phyloP scores from a whole-genome alignment of 2,113 vertebrate genomes.

The Galeopterus variegatus region DNA sequence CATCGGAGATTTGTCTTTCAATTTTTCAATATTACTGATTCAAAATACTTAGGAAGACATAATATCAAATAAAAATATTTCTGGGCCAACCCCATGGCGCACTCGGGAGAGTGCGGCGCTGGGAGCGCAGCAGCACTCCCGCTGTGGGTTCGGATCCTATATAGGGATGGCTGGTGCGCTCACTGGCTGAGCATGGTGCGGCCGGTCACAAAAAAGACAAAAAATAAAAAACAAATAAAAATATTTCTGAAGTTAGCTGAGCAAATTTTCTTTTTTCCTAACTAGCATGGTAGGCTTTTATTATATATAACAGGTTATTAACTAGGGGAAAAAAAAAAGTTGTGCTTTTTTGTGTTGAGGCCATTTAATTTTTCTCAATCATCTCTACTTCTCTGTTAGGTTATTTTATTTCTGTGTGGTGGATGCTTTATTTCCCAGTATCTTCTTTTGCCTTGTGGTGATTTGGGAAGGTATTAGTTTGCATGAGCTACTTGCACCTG shows the following conservation, averaged over 20 bases:
- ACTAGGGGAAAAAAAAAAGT: neutral
- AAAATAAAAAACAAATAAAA: constrained; percentile 62
- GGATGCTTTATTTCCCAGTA: constrained; percentile 67
- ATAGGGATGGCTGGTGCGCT: no score
- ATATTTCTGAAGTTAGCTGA: constrained; percentile 51
- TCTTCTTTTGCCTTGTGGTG: constrained; percentile 56
- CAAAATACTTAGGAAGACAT: constrained; percentile 31
- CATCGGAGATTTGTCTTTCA: constrained; percentile 48
- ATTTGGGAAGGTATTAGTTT: constrained; percentile 70
- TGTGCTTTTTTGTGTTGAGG: neutral
- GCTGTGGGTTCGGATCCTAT: no score
- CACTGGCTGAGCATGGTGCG: no score
- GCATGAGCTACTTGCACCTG: constrained; percentile 70
- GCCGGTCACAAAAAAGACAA: no score
- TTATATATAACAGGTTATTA: neutral
- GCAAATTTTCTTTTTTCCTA: neutral
- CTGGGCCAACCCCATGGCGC: no score
- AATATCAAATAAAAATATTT: constrained; percentile 59
- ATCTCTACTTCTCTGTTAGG: constrained; percentile 4
- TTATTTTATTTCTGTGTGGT: constrained; percentile 47
- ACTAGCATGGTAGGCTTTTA: neutral
- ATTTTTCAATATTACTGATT: constrained; percentile 66
- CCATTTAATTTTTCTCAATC: neutral
- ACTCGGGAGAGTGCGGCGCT: no score
- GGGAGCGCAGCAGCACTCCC: no score